Evolutionary conservation across 30 jellyfish, hydroid and myxozoan genomes (phyloP).

Genomic region (Cassiopea andromeda): DNA sequence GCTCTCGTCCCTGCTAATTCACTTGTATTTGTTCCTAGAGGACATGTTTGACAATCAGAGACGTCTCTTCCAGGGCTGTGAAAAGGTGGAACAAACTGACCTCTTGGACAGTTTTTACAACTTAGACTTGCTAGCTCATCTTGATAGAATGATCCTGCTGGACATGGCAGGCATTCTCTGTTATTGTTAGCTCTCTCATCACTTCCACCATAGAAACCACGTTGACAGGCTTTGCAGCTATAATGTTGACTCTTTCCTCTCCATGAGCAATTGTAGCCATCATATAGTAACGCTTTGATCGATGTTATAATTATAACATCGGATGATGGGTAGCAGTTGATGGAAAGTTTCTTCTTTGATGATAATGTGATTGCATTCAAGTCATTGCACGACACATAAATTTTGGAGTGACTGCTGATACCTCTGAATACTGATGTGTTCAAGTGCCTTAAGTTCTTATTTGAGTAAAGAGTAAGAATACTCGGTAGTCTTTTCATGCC

Average conservation of each 20-base stretch:
- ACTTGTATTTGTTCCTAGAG: conserved; percentile 50
- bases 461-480: conserved; percentile 8
- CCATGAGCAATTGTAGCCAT: too few relatives aligned
- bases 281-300: too few relatives aligned
- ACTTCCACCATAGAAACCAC: not conserved
- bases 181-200: not conserved
- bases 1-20: conserved; percentile 50
- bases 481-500: conserved; percentile 37
- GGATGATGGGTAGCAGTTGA: too few relatives aligned
- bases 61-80: conserved; percentile 39
- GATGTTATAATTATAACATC: too few relatives aligned
- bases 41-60: conserved; percentile 55
- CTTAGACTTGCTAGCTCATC: conserved; percentile 42
- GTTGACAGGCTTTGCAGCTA: conserved; percentile 27
- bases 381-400: conserved; percentile 12
- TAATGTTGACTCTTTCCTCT: too few relatives aligned
- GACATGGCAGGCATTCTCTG: conserved; percentile 27
- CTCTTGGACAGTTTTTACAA: conserved; percentile 48
- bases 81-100: conserved; percentile 62
- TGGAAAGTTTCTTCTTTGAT: too few relatives aligned
- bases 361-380: not conserved
- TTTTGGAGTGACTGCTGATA: conserved; percentile 1
- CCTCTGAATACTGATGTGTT: not conserved
- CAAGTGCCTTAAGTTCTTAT: not conserved
- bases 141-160: conserved; percentile 57